Evolutionary conservation across 2,888 invertebrate species (phyloP), one percentile per base, ranked within the genome.

Genomic region (Autographa gamma): DNA sequence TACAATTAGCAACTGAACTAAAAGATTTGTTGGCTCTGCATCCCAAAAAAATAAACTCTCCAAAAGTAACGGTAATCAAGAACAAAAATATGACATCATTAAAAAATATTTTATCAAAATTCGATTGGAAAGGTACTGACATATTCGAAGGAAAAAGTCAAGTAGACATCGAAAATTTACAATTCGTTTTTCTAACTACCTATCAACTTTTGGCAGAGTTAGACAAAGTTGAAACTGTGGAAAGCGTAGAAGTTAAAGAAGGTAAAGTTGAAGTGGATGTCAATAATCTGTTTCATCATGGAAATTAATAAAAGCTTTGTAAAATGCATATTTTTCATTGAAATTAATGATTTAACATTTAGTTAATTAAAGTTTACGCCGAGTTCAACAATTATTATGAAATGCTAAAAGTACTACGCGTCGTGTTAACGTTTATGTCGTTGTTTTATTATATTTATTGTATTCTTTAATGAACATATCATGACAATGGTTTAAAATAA

Each of bases 121-220:
- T 88, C 69, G 88, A 91, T 87, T 91, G 90, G 88, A 71, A 88
- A 66, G 86, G 88, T 73, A 84, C 85, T 0, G 88, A 90, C 31
- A 79, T 73, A 56, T 85, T 81, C 63, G 80, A 86, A 71, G 84
- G 77, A 61, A 89, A 86, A 69, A 83, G 71, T 56, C 63, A 72
- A 38, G 56, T 79, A 65, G 86, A 89, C 82, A 76, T 69, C 43
- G 84, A 88, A 63, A 88, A 86, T 76, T 70, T 90, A 43, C 85
- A 84, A 66, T 67, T 71, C 16, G 78, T 89, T 70, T 89, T 86
- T 71, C 82, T 89, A 63, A 85, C 85, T 32, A 80, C 77, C 43
- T 89, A 87, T 80, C 90, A 91, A 79, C 80, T 92, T 31, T 74
- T 90, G 72, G 80, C 80, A 60, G 85, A 86, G 71, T 79, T 91